Evolutionary conservation across 1,140 invertebrate species (phyloP).

Genomic region (Lepidurus couesii): DNA sequence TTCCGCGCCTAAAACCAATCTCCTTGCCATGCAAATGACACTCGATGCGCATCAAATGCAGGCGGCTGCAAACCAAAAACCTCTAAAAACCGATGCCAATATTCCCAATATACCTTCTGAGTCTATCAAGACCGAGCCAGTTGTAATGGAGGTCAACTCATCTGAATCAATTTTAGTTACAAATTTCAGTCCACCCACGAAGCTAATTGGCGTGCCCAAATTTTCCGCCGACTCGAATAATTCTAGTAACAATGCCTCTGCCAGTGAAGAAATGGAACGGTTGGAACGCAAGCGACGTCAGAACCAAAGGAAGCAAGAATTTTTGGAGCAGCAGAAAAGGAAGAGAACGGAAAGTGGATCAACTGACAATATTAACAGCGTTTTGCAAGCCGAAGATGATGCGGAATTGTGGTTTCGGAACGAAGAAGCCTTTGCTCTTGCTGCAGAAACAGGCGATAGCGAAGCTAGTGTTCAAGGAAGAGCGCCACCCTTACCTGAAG

Average conservation of each 20-base stretch:
- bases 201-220: not conserved
- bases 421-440: conserved; percentile 20
- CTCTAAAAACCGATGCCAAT: not conserved
- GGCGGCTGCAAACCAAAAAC: not conserved
- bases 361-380: not conserved
- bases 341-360: not conserved
- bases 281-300: conserved; percentile 34
- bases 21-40: not conserved
- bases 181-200: not conserved
- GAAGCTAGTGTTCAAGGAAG: not conserved
- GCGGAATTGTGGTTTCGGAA: conserved; percentile 23
- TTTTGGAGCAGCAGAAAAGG: conserved; percentile 32
- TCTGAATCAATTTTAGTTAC: not conserved
- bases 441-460: not conserved
- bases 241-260: not conserved
- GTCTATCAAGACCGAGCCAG: not conserved
- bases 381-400: conserved; percentile 10
- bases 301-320: conserved; percentile 32
- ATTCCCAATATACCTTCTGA: not conserved
- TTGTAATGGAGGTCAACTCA: not conserved
- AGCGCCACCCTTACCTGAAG: not conserved
- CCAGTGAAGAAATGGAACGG: not conserved
- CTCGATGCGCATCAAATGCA: not conserved
- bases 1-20: not conserved
- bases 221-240: not conserved